Conservation (phyloP, 2,113 vertebrate species). For the Mus musculus region GRCm39 chrX:103156501-103157000, state of each 20-base stretch:
- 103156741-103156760: background rate
- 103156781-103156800: background rate
- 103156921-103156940: conserved; percentile 6
- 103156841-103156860: background rate
- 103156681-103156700: background rate
- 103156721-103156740: background rate
- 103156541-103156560: conserved; percentile 37
- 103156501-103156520: background rate
- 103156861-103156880: background rate
- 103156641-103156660: conserved; percentile 48
- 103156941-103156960: conserved; percentile 22
- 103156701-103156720: background rate
- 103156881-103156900: background rate
- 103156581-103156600: conserved; percentile 13
- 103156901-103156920: background rate
- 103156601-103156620: conserved; percentile 15
- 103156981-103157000: conserved; percentile 28
- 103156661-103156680: background rate
- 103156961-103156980: conserved; percentile 24
- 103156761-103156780: background rate
- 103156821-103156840: background rate
- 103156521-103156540: background rate
- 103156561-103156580: conserved; percentile 43
- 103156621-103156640: background rate
- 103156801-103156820: background rate